phyloP scores from a whole-genome alignment of 2,113 vertebrate genomes.

The Anthoscopus minutus region DNA sequence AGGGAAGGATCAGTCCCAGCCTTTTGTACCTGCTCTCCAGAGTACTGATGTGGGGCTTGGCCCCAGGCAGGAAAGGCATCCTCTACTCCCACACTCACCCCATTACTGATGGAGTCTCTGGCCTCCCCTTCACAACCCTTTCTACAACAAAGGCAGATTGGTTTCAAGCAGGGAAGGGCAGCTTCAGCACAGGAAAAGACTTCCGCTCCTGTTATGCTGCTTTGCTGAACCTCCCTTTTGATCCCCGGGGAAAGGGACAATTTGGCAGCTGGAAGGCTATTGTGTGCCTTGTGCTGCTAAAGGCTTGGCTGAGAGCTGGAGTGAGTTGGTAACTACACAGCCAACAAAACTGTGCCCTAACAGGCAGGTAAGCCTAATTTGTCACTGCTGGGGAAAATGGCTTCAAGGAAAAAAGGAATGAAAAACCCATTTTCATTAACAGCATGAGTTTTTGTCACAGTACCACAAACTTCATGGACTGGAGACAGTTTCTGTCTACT shows the following conservation, averaged over 20 bases:
- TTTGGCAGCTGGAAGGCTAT: slow-evolving; percentile 40
- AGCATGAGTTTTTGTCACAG: not conserved
- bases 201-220: not conserved
- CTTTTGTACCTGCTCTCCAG: not conserved
- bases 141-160: not conserved
- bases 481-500: not conserved
- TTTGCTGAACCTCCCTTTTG: slow-evolving; percentile 7
- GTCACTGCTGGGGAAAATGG: not conserved
- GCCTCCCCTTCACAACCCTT: not conserved
- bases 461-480: not conserved
- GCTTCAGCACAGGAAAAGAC: slow-evolving; percentile 26
- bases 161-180: slow-evolving; percentile 30
- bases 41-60: not conserved
- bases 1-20: not conserved
- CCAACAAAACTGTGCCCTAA: not conserved
- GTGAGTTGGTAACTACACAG: not conserved
- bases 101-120: not conserved
- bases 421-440: not conserved
- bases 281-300: slow-evolving; percentile 1
- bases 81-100: not conserved
- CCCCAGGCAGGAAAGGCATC: not conserved
- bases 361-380: not conserved
- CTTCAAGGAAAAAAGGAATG: not conserved
- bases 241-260: slow-evolving; percentile 43
- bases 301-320: not conserved